Evolutionary conservation across 2,113 vertebrate genomes (phyloP).

Genomic region (Noctilio leporinus): DNA sequence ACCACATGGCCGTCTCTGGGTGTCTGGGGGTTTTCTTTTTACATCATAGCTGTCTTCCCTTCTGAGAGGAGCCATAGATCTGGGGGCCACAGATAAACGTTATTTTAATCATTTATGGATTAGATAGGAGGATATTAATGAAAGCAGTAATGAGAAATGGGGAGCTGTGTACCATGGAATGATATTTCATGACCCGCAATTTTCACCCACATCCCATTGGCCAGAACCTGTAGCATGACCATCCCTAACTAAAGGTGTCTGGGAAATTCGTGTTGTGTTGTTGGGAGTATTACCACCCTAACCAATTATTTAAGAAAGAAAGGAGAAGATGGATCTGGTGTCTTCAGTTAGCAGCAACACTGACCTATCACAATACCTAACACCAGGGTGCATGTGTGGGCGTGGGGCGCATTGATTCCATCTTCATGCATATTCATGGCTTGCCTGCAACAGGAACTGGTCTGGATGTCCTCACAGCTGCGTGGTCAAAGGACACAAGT

Average conservation of each 20-base stretch:
- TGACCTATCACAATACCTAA: not conserved
- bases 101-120: not conserved
- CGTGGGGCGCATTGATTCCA: too few species aligned
- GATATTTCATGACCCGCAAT: not conserved
- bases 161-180: not conserved
- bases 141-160: not conserved
- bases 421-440: not conserved
- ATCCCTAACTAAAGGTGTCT: not conserved
- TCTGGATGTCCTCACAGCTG: not conserved
- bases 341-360: not conserved
- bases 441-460: not conserved
- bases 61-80: not conserved
- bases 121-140: not conserved
- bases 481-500: not conserved
- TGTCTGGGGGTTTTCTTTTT: not conserved
- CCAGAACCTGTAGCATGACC: not conserved
- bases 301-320: not conserved
- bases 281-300: not conserved
- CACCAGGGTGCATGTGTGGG: too few species aligned
- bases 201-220: not conserved
- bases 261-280: not conserved
- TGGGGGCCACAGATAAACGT: too few species aligned
- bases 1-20: not conserved
- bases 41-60: not conserved
- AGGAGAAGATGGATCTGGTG: not conserved